These are phyloP conservation scores for Leptocoma aspasia DNA, from an alignment of 2,113 vertebrate species.

Conservation along the genomic window DNA sequence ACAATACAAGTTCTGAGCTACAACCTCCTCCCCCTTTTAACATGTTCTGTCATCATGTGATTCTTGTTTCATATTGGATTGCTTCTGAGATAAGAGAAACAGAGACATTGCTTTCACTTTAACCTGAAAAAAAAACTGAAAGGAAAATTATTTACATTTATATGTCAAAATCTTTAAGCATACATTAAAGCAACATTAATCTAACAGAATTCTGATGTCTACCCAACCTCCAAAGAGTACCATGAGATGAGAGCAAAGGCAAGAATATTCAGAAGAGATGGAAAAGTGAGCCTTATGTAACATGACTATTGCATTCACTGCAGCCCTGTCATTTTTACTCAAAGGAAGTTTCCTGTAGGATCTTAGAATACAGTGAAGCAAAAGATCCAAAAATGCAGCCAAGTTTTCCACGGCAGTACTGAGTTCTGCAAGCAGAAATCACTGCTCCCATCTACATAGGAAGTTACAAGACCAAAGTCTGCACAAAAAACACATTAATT, in stretches of 20 bases:
- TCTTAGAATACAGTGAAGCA: neutral
- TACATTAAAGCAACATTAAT: neutral
- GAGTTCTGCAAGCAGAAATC: neutral
- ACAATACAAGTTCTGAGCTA: slow-evolving; percentile 1
- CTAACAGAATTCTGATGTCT: neutral
- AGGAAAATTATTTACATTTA: neutral
- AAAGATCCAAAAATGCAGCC: neutral
- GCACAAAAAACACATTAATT: neutral
- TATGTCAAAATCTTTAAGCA: neutral
- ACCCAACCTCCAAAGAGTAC: neutral
- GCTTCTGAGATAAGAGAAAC: neutral
- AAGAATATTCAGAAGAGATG: neutral
- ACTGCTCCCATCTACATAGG: neutral
- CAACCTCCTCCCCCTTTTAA: neutral
- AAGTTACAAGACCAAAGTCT: neutral
- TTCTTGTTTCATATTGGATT: neutral
- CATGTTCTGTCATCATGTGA: neutral
- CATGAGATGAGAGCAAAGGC: neutral
- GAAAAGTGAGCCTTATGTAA: neutral
- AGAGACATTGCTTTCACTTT: neutral
- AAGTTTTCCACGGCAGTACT: neutral
- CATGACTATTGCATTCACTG: neutral
- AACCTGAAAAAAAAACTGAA: neutral
- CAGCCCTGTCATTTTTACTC: neutral
- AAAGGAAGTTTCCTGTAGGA: neutral